Evolutionary conservation across 2,888 invertebrate genomes (phyloP).

Genomic region (Agonum fuliginosum): DNA sequence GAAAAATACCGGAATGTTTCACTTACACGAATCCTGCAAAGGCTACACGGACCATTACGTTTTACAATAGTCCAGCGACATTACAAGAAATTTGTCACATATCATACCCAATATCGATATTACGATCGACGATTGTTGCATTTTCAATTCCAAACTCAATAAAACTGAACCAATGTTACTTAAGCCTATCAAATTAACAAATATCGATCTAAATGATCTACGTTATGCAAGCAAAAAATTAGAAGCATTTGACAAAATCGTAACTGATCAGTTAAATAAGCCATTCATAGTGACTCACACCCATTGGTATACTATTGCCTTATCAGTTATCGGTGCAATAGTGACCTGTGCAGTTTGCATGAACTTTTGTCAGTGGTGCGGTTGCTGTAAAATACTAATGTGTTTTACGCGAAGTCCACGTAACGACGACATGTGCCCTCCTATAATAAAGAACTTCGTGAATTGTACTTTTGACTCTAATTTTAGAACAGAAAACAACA

Average conservation of each 20-base stretch:
- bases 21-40: slow-evolving; percentile 13
- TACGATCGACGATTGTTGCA: slow-evolving; percentile 61
- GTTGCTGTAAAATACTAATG: too few species aligned
- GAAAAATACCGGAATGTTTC: slow-evolving; percentile 38
- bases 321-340: slow-evolving; percentile 50
- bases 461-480: too few species aligned
- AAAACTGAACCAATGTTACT: slow-evolving; percentile 22
- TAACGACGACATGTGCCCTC: too few species aligned
- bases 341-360: not conserved
- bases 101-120: slow-evolving; percentile 46
- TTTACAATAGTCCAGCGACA: not conserved
- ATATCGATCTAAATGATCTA: slow-evolving; percentile 61
- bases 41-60: slow-evolving; percentile 42
- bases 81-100: not conserved
- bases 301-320: slow-evolving; percentile 60
- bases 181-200: slow-evolving; percentile 57
- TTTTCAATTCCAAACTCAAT: slow-evolving; percentile 47
- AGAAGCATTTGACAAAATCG: slow-evolving; percentile 61
- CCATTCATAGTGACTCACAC: slow-evolving; percentile 58
- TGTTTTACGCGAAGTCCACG: too few species aligned
- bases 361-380: too few species aligned
- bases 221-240: slow-evolving; percentile 62
- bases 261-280: slow-evolving; percentile 59
- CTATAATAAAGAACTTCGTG: too few species aligned
- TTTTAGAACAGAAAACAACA: too few species aligned